Evolutionary conservation across 2,113 vertebrate species (phyloP), one percentile per base, ranked within the genome.

Genomic region (Sylvilagus bachmani): DNA sequence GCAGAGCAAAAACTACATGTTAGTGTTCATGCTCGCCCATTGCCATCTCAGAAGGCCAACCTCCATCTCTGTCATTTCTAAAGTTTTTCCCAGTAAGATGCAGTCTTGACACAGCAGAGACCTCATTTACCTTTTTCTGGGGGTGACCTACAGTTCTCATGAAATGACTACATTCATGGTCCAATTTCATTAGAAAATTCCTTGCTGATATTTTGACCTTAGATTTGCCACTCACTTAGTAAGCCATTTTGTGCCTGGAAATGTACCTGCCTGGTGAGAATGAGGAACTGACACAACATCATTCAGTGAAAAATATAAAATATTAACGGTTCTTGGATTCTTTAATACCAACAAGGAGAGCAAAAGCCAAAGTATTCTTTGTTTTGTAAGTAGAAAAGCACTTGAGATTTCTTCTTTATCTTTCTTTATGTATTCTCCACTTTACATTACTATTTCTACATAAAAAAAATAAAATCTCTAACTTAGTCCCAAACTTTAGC

Each of bases 51-150:
- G 29, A 4, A 95, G 10, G 7, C 1, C 5, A 67, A 89, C 24
- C 2, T 27, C 16, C 21, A 70, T 13, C 13, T 67, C 7, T 74
- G 8, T 61, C 53, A 49, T 87, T 86, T 95, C 85, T 95, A 80
- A 87, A 14, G 29, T 67, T 89, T 73, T 90, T 17, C 33, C 38
- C 70, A 88, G n/a, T 51, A 79, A 85, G 6, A 71, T 77, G 12
- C 6, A n/a, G 3, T 17, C 1, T 0, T 67, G 49, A 8, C 17
- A 71, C 25, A 29, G 25, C 77, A 71, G 4, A 24, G 6, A 2
- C n/a, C 3, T 55, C 25, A 19, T 36, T 82, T 62, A 85, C 24
- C 7, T 70, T 69, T 69, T 86, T 8, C 25, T 83, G 29, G 13
- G 36, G 25, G 24, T 70, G n/a, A 82, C 36, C 4, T 22, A 25